These are phyloP conservation scores for Hecatera dysodea DNA, from an alignment of 2,888 invertebrate species.

Conservation along the genomic window DNA sequence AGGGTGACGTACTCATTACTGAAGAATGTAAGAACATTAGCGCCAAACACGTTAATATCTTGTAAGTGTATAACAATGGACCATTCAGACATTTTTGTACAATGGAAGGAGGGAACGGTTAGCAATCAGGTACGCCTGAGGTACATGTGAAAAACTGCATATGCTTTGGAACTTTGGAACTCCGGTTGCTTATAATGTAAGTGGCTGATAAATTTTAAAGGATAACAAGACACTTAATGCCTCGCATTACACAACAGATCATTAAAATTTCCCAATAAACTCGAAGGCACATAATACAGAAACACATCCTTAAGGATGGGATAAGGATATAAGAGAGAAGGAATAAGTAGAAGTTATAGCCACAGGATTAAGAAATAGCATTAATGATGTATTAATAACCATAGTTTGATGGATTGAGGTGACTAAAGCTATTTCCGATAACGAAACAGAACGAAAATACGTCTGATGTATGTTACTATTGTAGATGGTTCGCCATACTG, in stretches of 20 bases:
- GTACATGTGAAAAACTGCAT: conserved; percentile 18
- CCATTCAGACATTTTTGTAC: conserved; percentile 71
- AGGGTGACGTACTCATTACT: conserved; percentile 40
- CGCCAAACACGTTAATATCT: conserved; percentile 48
- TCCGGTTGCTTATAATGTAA: background rate
- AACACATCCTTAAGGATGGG: background rate
- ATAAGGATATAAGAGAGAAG: too few relatives aligned
- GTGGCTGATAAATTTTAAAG: background rate
- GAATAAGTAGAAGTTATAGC: background rate
- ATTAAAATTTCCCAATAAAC: too few relatives aligned
- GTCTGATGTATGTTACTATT: background rate
- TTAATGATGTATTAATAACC: background rate
- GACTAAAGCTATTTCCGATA: too few relatives aligned
- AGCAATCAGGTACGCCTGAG: conserved; percentile 12
- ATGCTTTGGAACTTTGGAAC: background rate
- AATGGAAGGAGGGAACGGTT: conserved; percentile 35
- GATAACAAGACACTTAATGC: too few relatives aligned
- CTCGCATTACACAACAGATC: too few relatives aligned
- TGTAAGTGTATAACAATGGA: conserved; percentile 68
- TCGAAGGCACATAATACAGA: background rate
- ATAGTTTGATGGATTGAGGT: background rate
- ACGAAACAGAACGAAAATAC: background rate
- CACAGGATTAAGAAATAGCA: background rate
- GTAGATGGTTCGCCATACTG: background rate
- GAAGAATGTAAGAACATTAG: conserved; percentile 32